These are phyloP conservation scores for Monoplex corrugatus DNA, from an alignment of 2,888 invertebrate species.

Conservation along the genomic window DNA sequence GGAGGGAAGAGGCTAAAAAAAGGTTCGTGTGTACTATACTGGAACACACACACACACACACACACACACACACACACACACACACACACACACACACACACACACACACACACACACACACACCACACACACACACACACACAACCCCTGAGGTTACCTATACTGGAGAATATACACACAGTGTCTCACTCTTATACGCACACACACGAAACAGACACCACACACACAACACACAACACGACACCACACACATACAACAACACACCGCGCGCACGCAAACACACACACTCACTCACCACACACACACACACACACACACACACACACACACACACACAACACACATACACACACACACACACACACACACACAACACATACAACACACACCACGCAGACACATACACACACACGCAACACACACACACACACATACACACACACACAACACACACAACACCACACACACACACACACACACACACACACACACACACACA, in stretches of 20 bases:
- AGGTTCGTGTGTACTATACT: too few relatives aligned
- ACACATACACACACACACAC: not conserved
- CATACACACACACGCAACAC: not conserved
- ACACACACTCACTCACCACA: not conserved
- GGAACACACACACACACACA: not conserved
- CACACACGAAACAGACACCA: constrained; percentile 4
- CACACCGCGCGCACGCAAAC: not conserved
- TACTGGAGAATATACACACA: not conserved
- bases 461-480: constrained; percentile 1
- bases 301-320: not conserved
- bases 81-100: not conserved
- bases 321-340: constrained; percentile 1
- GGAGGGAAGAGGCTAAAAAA: not conserved
- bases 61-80: not conserved
- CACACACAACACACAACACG: constrained; percentile 11
- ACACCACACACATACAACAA: not conserved
- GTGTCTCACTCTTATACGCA: not conserved
- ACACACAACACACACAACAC: not conserved
- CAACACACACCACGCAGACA: not conserved
- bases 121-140: not conserved
- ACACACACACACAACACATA: not conserved
- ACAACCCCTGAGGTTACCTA: too few relatives aligned
- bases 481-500: not conserved
- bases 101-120: not conserved
- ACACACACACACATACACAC: not conserved